A percentile compares a stretch with the other conserved stretches of the same genome.
Evolutionary conservation across 2,113 vertebrate genomes (phyloP).

Genomic region (Malurus alboscapulatus): DNA sequence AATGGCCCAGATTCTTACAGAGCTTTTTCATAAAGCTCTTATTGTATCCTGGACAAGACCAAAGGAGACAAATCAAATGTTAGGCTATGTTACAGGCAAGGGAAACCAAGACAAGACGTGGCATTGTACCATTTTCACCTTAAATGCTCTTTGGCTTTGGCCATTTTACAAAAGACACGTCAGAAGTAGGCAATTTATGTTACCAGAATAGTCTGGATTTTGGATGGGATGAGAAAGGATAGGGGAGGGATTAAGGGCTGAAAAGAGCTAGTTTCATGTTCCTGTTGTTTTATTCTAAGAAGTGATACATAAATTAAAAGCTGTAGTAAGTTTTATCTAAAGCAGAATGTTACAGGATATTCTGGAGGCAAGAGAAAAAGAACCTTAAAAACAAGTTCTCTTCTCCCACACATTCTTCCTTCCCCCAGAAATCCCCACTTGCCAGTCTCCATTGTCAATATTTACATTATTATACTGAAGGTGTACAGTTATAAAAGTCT

Average conservation of each 20-base stretch:
- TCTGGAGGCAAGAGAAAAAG: background rate
- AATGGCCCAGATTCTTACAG: constrained; percentile 11
- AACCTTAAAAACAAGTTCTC: background rate
- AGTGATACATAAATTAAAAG: background rate
- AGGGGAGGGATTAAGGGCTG: background rate
- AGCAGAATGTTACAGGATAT: background rate
- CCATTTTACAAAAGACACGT: background rate
- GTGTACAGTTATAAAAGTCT: background rate
- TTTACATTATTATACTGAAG: background rate
- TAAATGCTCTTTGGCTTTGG: constrained; percentile 36
- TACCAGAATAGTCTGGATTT: constrained; percentile 26
- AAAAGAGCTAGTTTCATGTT: background rate
- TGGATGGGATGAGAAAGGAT: background rate
- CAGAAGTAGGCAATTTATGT: constrained; percentile 22
- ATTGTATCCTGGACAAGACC: background rate
- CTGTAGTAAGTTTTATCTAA: background rate
- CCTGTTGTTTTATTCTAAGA: background rate
- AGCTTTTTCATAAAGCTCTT: constrained; percentile 27
- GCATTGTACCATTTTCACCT: constrained; percentile 41
- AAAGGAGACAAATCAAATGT: constrained; percentile 11
- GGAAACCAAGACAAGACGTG: background rate
- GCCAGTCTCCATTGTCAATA: background rate
- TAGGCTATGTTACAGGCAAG: constrained; percentile 18
- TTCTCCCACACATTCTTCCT: background rate
- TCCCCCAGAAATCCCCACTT: constrained; percentile 14